Base-by-base conservation (phyloP, 2,888 invertebrate species). In the Agrochola lota region DNA sequence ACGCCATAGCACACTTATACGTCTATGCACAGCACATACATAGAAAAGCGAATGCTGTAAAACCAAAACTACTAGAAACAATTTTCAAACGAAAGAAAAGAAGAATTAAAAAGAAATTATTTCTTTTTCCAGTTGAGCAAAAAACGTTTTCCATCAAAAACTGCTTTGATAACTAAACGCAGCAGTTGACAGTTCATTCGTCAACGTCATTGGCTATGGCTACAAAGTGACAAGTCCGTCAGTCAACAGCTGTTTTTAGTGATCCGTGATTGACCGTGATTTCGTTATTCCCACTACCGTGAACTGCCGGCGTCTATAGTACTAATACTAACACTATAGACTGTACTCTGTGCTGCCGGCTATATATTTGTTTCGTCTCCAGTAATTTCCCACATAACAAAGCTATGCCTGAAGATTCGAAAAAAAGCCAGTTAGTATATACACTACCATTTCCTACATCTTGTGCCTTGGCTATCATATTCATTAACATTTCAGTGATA, bases 381-480 rank as follows among this genome's bases (percentile, higher is more conserved):
- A 57, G 12, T 63, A 72, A 26, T 40, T 76, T 64, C n/a, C 20
- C n/a, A 66, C 26, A 30, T 59, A 75, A 12, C 8, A 72, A 55
- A 40, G 87, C 30, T 62, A 95, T 95, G 95, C 92, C 95, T 35
- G 95, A 94, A 68, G 93, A 95, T 68, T 83, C 90, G 6, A 95
- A 93, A 84, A 95, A 93, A 90, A 91, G 87, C 69, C 90, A 90
- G 95, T 95, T 71, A 91, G 94, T 91, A 57, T 30, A 59, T n/a
- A 52, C 3, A 71, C 40, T 17, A n/a, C 20, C 17, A 17, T 62
- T 63, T 57, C 12, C 9, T 15, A n/a, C 23, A 49, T 30, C 0
- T 52, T 26, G 15, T 49, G 23, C 20, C 4, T 35, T 67, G 12
- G 17, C 23, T 71, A 57, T 55, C 8, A 60, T 49, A 15, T 49